Conservation (phyloP, 2,888 invertebrate species). For the Lepetodrilus schrolli region DNA sequence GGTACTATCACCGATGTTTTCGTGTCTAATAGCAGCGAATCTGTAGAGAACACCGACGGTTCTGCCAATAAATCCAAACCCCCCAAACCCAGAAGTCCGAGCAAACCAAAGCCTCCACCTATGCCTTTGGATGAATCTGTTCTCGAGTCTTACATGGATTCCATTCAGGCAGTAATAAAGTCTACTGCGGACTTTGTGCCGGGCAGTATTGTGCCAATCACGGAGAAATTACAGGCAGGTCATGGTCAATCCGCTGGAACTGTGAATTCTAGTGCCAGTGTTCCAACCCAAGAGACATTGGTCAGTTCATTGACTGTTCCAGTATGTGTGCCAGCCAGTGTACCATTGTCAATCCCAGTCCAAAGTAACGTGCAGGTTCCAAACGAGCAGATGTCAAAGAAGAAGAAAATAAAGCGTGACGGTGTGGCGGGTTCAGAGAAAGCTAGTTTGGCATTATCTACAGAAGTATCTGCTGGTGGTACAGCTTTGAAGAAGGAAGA, state of each 20-base stretch:
- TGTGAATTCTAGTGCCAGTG: too few relatives aligned
- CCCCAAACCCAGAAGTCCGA: not conserved
- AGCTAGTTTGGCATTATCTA: not conserved
- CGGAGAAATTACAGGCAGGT: not conserved
- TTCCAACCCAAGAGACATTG: too few relatives aligned
- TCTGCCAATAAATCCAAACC: not conserved
- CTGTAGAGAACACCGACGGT: too few relatives aligned
- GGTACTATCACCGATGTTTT: not conserved
- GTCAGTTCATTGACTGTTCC: too few relatives aligned
- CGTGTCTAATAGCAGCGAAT: not conserved
- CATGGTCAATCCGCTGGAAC: too few relatives aligned
- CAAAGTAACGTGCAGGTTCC: too few relatives aligned
- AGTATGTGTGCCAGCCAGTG: too few relatives aligned
- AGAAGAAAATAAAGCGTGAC: not conserved
- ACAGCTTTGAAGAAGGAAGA: too few relatives aligned
- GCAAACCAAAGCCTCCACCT: conserved; percentile 2
- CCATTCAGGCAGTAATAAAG: not conserved
- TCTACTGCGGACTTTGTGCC: not conserved
- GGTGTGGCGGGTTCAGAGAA: not conserved
- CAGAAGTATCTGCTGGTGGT: not conserved
- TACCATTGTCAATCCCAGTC: too few relatives aligned
- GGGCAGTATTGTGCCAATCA: too few relatives aligned
- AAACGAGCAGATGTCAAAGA: too few relatives aligned
- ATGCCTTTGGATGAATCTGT: not conserved
- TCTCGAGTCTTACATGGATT: not conserved